Evolutionary conservation across 2,113 vertebrate genomes (phyloP).

Genomic region (Crypturellus undulatus): DNA sequence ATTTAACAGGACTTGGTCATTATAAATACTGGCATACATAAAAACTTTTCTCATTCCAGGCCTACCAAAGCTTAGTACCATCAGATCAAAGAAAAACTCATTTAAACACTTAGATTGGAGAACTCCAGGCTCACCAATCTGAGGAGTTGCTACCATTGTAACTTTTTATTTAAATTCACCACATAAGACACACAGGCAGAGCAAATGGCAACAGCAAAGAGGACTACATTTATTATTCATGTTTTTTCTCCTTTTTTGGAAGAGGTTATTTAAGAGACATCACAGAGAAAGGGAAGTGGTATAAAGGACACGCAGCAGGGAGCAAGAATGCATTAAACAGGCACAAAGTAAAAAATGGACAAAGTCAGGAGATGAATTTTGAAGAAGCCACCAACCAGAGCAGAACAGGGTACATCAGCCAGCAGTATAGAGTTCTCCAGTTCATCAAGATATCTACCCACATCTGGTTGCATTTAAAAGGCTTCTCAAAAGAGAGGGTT

Average conservation of each 20-base stretch:
- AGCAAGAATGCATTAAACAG: rapidly evolving
- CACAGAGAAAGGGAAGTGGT: background rate
- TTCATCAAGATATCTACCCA: rapidly evolving
- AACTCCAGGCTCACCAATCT: background rate
- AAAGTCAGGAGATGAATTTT: background rate
- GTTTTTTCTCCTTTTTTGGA: background rate
- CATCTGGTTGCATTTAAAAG: background rate
- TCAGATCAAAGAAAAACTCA: background rate
- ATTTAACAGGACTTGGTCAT: slow-evolving; percentile 12
- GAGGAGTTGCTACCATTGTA: background rate
- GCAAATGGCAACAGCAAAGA: rapidly evolving
- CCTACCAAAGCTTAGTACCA: background rate
- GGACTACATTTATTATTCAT: background rate
- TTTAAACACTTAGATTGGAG: background rate
- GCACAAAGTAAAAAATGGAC: background rate
- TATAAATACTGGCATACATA: background rate
- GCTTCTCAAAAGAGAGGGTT: background rate
- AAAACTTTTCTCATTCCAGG: background rate
- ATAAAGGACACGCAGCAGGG: background rate
- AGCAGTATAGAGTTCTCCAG: background rate
- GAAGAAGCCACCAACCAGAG: background rate
- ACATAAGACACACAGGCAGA: background rate
- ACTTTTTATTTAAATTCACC: background rate
- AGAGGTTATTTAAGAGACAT: background rate
- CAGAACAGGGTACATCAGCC: background rate